Conservation (phyloP, 1,140 invertebrate genomes). For the Manduca sexta region DNA sequence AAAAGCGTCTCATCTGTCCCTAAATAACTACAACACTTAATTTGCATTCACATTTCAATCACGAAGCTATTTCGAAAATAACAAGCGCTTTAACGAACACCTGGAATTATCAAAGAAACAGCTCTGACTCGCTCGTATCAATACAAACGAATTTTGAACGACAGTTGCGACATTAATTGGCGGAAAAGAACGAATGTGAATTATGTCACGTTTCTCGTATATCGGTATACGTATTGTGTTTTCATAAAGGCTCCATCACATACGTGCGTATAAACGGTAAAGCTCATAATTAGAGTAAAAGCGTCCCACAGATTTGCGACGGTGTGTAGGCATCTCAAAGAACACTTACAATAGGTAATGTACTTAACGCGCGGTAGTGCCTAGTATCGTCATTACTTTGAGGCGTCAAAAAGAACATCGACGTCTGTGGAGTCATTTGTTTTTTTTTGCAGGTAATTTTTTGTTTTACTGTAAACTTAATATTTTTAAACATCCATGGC, state of each 20-base stretch:
- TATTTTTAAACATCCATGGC: not conserved
- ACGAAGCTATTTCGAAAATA: no score
- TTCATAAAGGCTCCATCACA: conserved; percentile 5
- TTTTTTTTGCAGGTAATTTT: not conserved
- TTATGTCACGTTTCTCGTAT: conserved; percentile 10
- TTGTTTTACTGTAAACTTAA: not conserved
- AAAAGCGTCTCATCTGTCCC: no score
- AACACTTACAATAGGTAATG: conserved; percentile 69
- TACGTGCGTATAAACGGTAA: conserved; percentile 32
- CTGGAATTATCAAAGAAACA: not conserved
- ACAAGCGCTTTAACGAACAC: not conserved
- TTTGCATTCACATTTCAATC: no score
- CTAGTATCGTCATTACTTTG: conserved; percentile 58
- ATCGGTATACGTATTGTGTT: not conserved
- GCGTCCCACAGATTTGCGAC: conserved; percentile 45
- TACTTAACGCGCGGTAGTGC: conserved; percentile 59
- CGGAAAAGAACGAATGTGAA: conserved; percentile 13
- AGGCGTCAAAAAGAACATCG: conserved; percentile 35
- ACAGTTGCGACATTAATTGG: conserved; percentile 14
- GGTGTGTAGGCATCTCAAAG: conserved; percentile 55
- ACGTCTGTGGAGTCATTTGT: conserved; percentile 25
- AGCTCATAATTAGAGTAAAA: conserved; percentile 67
- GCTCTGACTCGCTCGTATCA: not conserved
- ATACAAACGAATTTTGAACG: not conserved
- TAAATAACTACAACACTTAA: no score